Percentiles rank a stretch among this genome's conserved stretches.
Evolutionary conservation across 2,888 invertebrate genomes (phyloP).

Genomic region (Cosmia trapezina): DNA sequence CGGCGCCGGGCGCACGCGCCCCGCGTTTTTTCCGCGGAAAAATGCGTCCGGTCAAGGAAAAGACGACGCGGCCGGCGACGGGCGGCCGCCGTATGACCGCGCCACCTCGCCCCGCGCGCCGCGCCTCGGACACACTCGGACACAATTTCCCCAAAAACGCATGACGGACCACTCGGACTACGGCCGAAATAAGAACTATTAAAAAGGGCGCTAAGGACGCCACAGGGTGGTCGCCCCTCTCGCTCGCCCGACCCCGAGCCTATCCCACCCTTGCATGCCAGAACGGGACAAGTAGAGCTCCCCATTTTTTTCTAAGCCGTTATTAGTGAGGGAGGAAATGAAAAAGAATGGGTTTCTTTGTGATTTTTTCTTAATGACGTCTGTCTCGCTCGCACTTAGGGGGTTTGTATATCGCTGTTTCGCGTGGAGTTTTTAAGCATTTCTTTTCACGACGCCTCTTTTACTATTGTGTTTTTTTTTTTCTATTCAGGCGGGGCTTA

Average conservation of each 20-base stretch:
- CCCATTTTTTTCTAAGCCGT: conserved; percentile 89
- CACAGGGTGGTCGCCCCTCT: conserved; percentile 83
- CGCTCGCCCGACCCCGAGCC: conserved; percentile 84
- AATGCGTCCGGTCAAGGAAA: conserved; percentile 90
- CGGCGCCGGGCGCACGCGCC: conserved; percentile 89
- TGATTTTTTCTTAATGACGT: conserved; percentile 87
- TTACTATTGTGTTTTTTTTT: conserved; percentile 86
- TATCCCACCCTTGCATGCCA: conserved; percentile 82
- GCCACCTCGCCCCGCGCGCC: conserved; percentile 65
- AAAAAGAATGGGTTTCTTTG: conserved; percentile 90
- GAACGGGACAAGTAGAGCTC: conserved; percentile 85
- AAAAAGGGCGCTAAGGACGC: conserved; percentile 86
- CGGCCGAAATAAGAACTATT: conserved; percentile 88
- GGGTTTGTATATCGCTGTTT: conserved; percentile 72
- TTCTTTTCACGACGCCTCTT: conserved; percentile 88
- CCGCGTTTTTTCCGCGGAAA: conserved; percentile 90
- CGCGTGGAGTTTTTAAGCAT: conserved; percentile 80
- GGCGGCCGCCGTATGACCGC: conserved; percentile 71
- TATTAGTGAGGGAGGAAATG: conserved; percentile 89
- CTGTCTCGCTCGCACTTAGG: conserved; percentile 83
- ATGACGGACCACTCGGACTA: conserved; percentile 85
- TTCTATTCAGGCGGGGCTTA: conserved; percentile 87
- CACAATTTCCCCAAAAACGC: conserved; percentile 74
- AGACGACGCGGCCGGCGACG: conserved; percentile 83
- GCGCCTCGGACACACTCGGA: conserved; percentile 70